Evolutionary conservation across 2,113 vertebrate genomes (phyloP).

Genomic region (Dendropsophus ebraccatus): DNA sequence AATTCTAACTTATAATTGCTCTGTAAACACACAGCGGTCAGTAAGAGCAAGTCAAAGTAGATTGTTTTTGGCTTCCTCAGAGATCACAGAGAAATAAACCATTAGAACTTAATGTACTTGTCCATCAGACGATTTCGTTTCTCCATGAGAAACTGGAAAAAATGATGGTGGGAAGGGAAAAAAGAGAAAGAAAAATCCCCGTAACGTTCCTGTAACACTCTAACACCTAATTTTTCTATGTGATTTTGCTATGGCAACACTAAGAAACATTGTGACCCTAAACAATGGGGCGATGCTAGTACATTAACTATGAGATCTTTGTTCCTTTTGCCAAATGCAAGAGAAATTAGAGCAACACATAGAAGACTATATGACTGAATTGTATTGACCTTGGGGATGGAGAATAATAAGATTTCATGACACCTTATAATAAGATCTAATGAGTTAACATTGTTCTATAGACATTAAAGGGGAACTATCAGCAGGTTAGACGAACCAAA

Average conservation of each 20-base stretch:
- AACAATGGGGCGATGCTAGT: background rate
- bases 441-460: no score
- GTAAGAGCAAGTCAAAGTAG: background rate
- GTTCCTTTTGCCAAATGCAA: background rate
- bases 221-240: conserved; percentile 23
- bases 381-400: background rate
- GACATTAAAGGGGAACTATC: no score
- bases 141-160: conserved; percentile 18
- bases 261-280: background rate
- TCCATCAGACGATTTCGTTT: background rate
- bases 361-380: no score
- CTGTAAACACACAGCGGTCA: background rate
- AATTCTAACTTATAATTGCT: background rate
- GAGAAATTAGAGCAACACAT: background rate
- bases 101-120: background rate
- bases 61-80: background rate
- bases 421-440: no score
- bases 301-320: background rate
- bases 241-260: conserved; percentile 37
- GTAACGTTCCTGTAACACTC: background rate
- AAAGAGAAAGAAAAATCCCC: background rate
- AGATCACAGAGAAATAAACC: background rate
- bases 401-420: no score
- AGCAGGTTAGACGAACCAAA: no score
- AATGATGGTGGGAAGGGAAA: background rate